These are phyloP conservation scores for Ameiurus melas DNA, from an alignment of 2,113 vertebrate species.

Conservation along the genomic window DNA sequence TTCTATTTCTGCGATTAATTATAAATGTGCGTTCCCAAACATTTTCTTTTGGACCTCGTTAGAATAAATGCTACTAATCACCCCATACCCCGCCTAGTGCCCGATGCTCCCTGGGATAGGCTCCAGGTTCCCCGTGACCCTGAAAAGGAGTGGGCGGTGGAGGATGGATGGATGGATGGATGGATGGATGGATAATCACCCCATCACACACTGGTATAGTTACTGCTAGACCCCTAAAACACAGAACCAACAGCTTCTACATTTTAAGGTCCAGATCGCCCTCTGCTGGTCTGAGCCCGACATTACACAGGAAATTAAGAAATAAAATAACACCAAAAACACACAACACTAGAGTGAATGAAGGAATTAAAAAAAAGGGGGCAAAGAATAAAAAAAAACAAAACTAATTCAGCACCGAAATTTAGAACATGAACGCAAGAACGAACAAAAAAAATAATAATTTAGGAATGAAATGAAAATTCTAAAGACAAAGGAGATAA, in stretches of 20 bases:
- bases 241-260: neutral
- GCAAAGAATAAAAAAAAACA: neutral
- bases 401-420: neutral
- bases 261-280: neutral
- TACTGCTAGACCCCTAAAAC: neutral
- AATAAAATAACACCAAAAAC: too few species aligned
- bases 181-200: too few species aligned
- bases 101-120: too few species aligned
- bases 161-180: too few species aligned
- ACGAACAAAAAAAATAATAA: neutral
- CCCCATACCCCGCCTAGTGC: too few species aligned
- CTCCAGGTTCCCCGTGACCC: too few species aligned
- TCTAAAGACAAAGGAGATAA: neutral
- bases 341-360: too few species aligned
- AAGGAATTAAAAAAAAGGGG: neutral
- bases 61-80: neutral
- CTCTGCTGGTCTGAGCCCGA: neutral
- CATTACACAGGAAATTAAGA: neutral
- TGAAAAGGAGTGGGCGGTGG: too few species aligned
- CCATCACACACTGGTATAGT: neutral
- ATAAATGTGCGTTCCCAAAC: neutral
- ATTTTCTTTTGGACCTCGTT: neutral
- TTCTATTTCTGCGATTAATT: neutral
- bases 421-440: neutral
- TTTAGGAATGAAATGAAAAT: too few species aligned